Base-by-base conservation (phyloP, 2,113 vertebrate species). In the Rynchops niger region DNA sequence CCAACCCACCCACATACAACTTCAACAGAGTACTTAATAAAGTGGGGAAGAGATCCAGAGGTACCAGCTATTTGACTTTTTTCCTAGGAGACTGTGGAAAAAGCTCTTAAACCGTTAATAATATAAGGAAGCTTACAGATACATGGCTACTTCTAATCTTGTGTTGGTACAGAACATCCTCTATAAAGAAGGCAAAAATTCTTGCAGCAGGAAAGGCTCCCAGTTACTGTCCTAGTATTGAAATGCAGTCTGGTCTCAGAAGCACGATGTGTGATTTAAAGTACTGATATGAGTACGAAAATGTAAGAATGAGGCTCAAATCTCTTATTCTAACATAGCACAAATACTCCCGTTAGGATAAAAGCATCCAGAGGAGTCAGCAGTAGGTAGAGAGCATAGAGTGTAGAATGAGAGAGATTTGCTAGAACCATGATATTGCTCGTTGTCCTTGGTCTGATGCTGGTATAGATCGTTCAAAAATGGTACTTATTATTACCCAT, bases 21-120 rank as follows among this genome's bases (percentile, higher is more conserved):
- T 65, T 59, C 27, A 67, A 34, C 34, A 40, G 30, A 58, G 30
- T 17, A 40, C 9, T 53, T 90, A 62, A 53, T 42, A 69, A 43
- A 0, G 0, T 0, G 2, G 9, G 0, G 1, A 9, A 12, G 13
- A 40, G 18, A 66, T 34, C 27, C 16, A 84, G 15, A 59, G 14
- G 16, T 81, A 70, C 5, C 15, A 61, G 20, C 6, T 42, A 30
- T 13, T 34, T 32, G 3, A 32, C 15, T 92, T 84, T 85, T 80
- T 79, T 29, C 42, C 25, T 36, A 4, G 9, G 26, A 81, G 12
- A 32, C 43, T 13, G 5, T 40, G 26, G n/a, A 86, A 82, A 88
- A 65, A 15, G 12, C 34, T 32, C 26, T 47, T 58, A 72, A 86
- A 42, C 9, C 27, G 50, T 45, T 22, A 50, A 12, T 40, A 74